Conservation (phyloP, 2,888 invertebrate species). For the Heliconius ethilla region DNA sequence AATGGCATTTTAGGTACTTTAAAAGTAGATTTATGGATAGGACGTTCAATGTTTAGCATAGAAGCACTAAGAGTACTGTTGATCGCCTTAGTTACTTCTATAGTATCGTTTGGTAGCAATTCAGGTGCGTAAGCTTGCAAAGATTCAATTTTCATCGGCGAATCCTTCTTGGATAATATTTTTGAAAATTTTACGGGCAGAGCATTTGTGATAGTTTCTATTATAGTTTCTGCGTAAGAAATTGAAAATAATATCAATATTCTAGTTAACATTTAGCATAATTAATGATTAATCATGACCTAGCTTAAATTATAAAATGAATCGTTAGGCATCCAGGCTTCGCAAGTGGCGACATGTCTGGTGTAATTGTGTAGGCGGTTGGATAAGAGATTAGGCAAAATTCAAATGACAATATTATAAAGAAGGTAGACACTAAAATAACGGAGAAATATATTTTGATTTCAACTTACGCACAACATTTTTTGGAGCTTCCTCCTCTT, state of each 20-base stretch:
- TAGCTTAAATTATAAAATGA: constrained; percentile 5
- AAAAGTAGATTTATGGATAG: constrained; percentile 47
- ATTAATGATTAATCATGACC: neutral
- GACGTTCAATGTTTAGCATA: constrained; percentile 44
- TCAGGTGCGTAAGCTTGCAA: constrained; percentile 66
- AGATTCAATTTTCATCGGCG: constrained; percentile 63
- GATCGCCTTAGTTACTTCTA: constrained; percentile 50
- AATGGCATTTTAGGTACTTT: constrained; percentile 75
- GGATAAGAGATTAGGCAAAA: neutral
- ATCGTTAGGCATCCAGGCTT: constrained; percentile 6
- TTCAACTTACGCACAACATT: constrained; percentile 67
- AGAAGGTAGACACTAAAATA: neutral
- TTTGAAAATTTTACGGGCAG: constrained; percentile 65
- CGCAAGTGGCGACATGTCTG: constrained; percentile 15
- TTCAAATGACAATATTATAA: neutral
- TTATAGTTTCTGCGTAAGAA: constrained; percentile 61
- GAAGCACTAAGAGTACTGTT: constrained; percentile 41
- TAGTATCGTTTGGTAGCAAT: constrained; percentile 58
- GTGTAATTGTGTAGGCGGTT: neutral
- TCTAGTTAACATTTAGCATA: neutral
- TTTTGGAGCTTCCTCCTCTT: constrained; percentile 59
- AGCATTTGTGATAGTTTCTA: constrained; percentile 69
- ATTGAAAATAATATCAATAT: neutral
- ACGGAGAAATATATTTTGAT: neutral
- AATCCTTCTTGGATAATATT: constrained; percentile 57